A percentile compares a stretch with the other conserved stretches of the same genome.
These are phyloP conservation scores for Ciona savignyi DNA, from an alignment of 23 tunicate species.

Conservation along the genomic window DNA sequence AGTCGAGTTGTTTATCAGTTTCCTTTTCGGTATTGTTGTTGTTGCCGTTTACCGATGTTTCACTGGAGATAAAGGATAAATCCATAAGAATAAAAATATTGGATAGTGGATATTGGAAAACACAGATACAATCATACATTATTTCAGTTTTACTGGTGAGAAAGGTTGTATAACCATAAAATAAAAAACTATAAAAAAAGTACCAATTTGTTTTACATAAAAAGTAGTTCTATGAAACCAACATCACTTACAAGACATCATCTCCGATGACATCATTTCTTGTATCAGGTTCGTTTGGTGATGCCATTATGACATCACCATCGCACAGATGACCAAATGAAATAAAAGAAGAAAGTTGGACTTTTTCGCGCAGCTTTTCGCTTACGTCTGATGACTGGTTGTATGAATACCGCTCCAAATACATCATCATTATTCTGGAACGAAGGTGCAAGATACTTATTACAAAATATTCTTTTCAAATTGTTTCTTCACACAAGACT, in stretches of 20 bases:
- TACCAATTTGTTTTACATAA: too few species aligned
- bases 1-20: not conserved
- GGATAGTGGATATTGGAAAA: too few species aligned
- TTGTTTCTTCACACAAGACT: too few species aligned
- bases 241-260: too few species aligned
- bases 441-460: not conserved
- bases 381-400: slow-evolving; percentile 16
- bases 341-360: not conserved
- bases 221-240: too few species aligned
- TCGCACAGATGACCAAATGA: not conserved
- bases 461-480: not conserved
- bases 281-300: not conserved
- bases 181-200: too few species aligned
- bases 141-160: not conserved
- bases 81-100: too few species aligned
- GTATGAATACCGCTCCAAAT: slow-evolving; percentile 43
- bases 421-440: slow-evolving; percentile 36
- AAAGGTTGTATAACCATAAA: not conserved
- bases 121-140: too few species aligned
- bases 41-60: not conserved
- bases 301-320: not conserved
- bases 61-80: too few species aligned
- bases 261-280: not conserved
- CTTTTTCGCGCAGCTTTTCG: slow-evolving; percentile 11
- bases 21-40: not conserved